Evolutionary conservation across 2,113 vertebrate genomes (phyloP).

Genomic region (Sula dactylatra): DNA sequence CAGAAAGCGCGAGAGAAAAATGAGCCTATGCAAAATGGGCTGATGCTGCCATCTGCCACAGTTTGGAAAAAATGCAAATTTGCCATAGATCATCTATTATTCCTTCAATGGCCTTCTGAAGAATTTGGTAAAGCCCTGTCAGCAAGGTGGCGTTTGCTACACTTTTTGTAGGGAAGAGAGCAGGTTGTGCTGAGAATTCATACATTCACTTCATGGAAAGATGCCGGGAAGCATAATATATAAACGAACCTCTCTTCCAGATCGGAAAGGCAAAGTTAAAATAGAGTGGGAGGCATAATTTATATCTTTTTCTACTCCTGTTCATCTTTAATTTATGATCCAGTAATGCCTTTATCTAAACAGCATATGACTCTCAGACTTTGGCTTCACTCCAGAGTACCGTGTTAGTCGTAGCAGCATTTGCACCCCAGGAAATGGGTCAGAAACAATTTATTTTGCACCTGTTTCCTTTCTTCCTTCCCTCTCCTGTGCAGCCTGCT

Average conservation of each 20-base stretch:
- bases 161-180: background rate
- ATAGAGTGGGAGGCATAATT: background rate
- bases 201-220: background rate
- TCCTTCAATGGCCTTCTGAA: background rate
- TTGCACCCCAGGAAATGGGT: background rate
- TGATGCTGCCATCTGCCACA: conserved; percentile 36
- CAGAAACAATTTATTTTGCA: background rate
- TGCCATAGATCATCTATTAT: background rate
- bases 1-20: background rate
- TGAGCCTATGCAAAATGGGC: background rate
- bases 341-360: background rate
- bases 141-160: background rate
- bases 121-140: background rate
- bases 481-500: background rate
- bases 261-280: background rate
- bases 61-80: conserved; percentile 49
- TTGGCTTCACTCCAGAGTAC: background rate
- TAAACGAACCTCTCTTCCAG: background rate
- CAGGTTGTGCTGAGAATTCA: background rate
- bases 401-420: background rate
- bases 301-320: background rate
- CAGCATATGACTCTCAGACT: background rate
- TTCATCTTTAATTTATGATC: background rate
- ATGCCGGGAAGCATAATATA: background rate
- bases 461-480: background rate